Evolutionary conservation across 2,113 vertebrate species (phyloP), one percentile per base, ranked within the genome.

Genomic region (Callaeas wilsoni): DNA sequence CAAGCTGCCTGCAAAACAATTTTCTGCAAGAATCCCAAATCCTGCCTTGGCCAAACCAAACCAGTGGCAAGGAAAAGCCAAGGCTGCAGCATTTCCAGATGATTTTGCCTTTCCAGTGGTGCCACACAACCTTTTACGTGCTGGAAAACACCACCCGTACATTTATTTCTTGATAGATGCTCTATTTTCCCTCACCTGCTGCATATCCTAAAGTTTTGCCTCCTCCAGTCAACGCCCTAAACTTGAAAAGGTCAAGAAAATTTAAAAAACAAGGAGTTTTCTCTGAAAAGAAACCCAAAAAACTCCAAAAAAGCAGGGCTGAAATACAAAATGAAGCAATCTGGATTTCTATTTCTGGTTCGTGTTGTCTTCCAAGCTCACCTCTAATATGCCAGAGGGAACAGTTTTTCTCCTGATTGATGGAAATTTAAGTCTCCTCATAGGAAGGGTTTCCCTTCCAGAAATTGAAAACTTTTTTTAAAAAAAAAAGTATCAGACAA

Each of bases 401-500:
- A 90, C 32, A 73, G 85, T 92, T 98, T 97, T 95, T 73, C 83
- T 96, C 87, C 78, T 97, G 95, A 96, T 88, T 73, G 96, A 97
- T 92, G 97, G 97, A 98, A 98, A 98, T 71, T 97, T 90, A 97
- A 97, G 41, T 94, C 91, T 94, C 75, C 70, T 94, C 91, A 84
- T 42, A 91, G 90, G 94, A 95, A 97, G 95, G 76, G 65, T 90
- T 97, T 97, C 89, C 97, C 94, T 97, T 97, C 97, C 97, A 98
- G 96, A 98, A 97, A 96, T 23, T 67, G 59, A 90, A 79, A 96
- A 95, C 16, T 70, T 57, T 1, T 13, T 46, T 46, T 46, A 20
- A 47, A 75, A 81, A 75, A 77, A 95, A 92, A 93, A 55, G 90
- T 67, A 95, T 94, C 94, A 95, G 97, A 91, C 93, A 86, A 84